Percentiles rank a stretch among this genome's conserved stretches.
Conservation (phyloP, 2,888 invertebrate species). For the Ypsolopha scabrella region DNA sequence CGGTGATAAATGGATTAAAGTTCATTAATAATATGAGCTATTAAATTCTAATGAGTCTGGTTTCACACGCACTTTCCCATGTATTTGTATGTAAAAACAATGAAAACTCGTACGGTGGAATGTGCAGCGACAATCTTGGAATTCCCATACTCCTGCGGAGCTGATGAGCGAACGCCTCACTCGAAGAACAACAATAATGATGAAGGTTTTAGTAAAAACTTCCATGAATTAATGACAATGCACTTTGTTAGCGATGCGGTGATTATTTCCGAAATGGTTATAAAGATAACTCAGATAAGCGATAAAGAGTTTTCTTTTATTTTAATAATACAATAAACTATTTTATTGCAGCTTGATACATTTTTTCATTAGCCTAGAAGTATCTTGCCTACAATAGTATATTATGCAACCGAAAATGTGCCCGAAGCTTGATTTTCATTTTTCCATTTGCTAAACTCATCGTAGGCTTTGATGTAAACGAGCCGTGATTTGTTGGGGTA, state of each 20-base stretch:
- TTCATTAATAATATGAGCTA: conserved; percentile 1
- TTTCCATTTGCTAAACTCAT: too few species aligned
- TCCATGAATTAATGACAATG: neutral
- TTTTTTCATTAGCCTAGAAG: too few species aligned
- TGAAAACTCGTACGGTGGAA: conserved; percentile 14
- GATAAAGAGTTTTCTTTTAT: too few species aligned
- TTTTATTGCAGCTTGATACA: too few species aligned
- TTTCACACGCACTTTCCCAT: conserved; percentile 25
- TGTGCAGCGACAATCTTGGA: conserved; percentile 12
- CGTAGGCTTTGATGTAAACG: too few species aligned
- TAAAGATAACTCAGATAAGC: too few species aligned
- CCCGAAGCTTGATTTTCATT: too few species aligned
- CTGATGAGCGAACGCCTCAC: neutral
- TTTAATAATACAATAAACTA: too few species aligned
- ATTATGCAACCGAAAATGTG: too few species aligned
- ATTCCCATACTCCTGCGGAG: conserved; percentile 16
- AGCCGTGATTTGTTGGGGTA: too few species aligned
- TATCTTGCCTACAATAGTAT: too few species aligned
- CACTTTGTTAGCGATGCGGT: neutral
- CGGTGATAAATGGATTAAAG: neutral
- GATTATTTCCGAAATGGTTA: neutral
- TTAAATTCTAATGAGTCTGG: conserved; percentile 22
- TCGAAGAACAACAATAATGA: conserved; percentile 14
- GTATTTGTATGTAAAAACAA: conserved; percentile 16
- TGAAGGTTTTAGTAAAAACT: neutral